A percentile compares a stretch with the other conserved stretches of the same genome.
phyloP scores from a whole-genome alignment of 2,113 vertebrate genomes.

The Tyto alba region DNA sequence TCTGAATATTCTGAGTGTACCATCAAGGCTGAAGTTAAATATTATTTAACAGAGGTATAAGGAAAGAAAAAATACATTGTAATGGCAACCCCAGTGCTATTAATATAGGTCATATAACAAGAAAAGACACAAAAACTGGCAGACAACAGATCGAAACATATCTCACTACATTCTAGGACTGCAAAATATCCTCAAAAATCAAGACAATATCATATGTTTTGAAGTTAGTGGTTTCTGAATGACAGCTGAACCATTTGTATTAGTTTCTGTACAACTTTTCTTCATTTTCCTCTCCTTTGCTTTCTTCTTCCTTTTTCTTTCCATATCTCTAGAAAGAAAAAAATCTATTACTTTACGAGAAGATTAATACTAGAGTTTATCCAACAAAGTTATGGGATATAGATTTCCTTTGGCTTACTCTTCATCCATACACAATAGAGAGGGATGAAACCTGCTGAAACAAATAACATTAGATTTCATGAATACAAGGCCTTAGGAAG shows the following conservation, averaged over 20 bases:
- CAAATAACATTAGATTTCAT: not conserved
- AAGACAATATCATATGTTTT: not conserved
- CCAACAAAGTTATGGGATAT: not conserved
- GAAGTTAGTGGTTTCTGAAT: not conserved
- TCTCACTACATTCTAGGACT: not conserved
- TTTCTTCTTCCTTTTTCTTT: not conserved
- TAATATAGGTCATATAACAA: not conserved
- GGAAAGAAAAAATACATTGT: accelerated
- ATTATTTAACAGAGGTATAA: not conserved
- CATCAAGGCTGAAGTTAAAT: not conserved
- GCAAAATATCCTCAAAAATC: not conserved
- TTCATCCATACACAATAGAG: not conserved
- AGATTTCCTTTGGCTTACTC: not conserved
- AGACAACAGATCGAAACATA: not conserved
- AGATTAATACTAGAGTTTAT: not conserved
- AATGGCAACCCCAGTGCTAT: not conserved
- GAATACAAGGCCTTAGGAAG: not conserved
- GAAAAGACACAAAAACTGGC: not conserved
- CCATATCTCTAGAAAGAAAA: not conserved
- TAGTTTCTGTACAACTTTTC: not conserved
- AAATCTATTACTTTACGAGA: not conserved
- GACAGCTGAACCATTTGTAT: not conserved
- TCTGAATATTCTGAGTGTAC: not conserved
- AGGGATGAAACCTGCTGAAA: not conserved
- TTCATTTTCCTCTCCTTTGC: not conserved